Evolutionary conservation across 1,140 invertebrate genomes (phyloP), one percentile per base, ranked within the genome.

Genomic region (Hyles vespertilio): DNA sequence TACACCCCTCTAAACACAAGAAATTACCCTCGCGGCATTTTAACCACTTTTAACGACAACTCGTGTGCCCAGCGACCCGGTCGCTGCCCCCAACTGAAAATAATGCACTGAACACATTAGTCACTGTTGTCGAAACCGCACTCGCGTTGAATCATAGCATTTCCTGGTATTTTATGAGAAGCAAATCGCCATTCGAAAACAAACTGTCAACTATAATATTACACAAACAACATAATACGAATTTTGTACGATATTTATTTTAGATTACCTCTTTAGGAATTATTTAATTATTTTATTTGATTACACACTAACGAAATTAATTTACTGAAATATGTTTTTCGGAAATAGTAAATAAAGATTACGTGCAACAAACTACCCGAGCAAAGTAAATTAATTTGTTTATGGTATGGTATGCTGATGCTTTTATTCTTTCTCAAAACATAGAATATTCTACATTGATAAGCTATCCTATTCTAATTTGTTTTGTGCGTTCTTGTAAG

Each of bases 81-180:
- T 77, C 72, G 67, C 75, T 71, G 71, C 57, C 66, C 60, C 56
- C 58, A 56, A 78, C 86, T 89, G 80, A 74, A 89, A 89, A 77
- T 69, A 77, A 69, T 76, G 69, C 67, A 67, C 62, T 61, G 50
- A 62, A 71, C 59, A 69, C 61, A 70, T 79, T 78, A 82, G 64
- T 80, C 66, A 73, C 65, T 80, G 72, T 74, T 80, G 75, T 79
- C 77, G 61, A 77, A 75, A 79, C 57, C 64, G 65, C 74, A 56
- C 40, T 59, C 56, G 62, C 70, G 83, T 88, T 89, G 87, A 89
- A 83, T 89, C 87, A 89, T 86, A 87, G 84, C 77, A 87, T 89
- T 89, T 89, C 87, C 85, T 89, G 86, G 88, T 89, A 89, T 89
- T 89, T 89, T 84, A 81, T 76, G 74, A 79, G 76, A 69, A 70